Evolutionary conservation across 37 sponge, comb jelly and placozoan genomes (phyloP), one percentile per base, ranked within the genome.

Genomic region (Spongilla lacustris): DNA sequence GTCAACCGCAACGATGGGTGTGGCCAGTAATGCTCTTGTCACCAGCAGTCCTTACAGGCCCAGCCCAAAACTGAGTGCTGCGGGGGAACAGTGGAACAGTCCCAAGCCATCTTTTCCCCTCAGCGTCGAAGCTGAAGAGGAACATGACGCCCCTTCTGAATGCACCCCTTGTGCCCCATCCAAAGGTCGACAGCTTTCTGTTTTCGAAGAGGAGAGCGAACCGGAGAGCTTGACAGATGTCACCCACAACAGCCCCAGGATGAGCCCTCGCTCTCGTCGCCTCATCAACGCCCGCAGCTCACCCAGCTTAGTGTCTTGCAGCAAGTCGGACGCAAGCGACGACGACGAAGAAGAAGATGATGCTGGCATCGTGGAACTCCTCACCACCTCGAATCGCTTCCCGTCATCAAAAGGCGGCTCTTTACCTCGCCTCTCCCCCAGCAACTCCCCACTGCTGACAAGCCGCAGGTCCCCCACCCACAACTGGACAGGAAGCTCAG

Each of bases 191-290:
- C 84, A 83, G 8, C 74, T 94, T 29, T 88, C 94, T 3, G 77
- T 84, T 14, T 90, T 90, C 78, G 94, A 94, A 36, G 94, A 94
- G 71, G 94, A 94, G 68, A 87, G 88, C 48, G 92, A 92, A 66
- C 80, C 75, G 1, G 92, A 92, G 49, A 83, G 81, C 31, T 2
- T 90, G 0, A 19, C 80, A 4, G 91, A 85, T 22, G 13, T 38
- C 11, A 23, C 34, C 13, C 71, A 26, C 75, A 83, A 22, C 58
- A 73, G 74, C 49, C 84, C 84, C 24, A 41, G 75, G 14, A 23
- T 22, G 34, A 31, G 68, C 26, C 50, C 74, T 23, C 79, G 84
- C 14, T 91, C 92, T 19, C 84, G 92, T 0, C 49, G 77, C 29
- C 75, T 91, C 6, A 24, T 41, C 10, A 78, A 76, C 36, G 50